Evolutionary conservation across 2,113 vertebrate species (phyloP), one percentile per base, ranked within the genome.

Genomic region (Xenus cinereus): DNA sequence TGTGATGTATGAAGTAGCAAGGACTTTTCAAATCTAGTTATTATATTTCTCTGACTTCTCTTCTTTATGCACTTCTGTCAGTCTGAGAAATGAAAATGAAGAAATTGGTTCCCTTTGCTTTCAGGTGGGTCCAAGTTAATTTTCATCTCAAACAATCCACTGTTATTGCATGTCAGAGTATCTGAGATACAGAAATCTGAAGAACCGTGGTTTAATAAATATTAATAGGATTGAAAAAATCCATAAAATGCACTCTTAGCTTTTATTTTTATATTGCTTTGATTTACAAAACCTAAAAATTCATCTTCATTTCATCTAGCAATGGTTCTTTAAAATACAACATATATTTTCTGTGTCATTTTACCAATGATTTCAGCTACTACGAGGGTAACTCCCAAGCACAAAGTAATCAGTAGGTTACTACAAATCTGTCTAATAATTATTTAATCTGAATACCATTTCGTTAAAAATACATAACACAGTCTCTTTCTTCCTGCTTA

Each of bases 191-290:
- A 93, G 63, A 79, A 93, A 75, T 45, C 74, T 90, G 64, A 84
- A 91, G 53, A 91, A 79, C 0, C 50, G 30, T 18, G 64, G 57
- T 27, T 62, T 83, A 83, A 91, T 89, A 79, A 96, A 93, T 85
- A 95, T 66, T 89, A 94, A 91, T 91, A 54, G 56, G 14, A 83
- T 27, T 79, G 48, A 74, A 94, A 94, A 94, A 94, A 95, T 64
- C 71, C 78, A 87, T 87, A 33, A 79, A 91, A 76, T n/a, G 6
- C 39, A 79, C 19, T 53, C 62, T 50, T 57, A 56, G 20, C 39
- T 86, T 84, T 68, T 63, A 68, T 84, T 80, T 86, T 90, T 71
- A 32, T 54, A 62, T 50, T 66, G 27, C 43, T 82, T 85, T 66
- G 37, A 63, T 85, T 85, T 87, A 54, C 24, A 54, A 85, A 76